phyloP scores from a whole-genome alignment of 2,113 vertebrate species.

The Ranitomeya imitator region DNA sequence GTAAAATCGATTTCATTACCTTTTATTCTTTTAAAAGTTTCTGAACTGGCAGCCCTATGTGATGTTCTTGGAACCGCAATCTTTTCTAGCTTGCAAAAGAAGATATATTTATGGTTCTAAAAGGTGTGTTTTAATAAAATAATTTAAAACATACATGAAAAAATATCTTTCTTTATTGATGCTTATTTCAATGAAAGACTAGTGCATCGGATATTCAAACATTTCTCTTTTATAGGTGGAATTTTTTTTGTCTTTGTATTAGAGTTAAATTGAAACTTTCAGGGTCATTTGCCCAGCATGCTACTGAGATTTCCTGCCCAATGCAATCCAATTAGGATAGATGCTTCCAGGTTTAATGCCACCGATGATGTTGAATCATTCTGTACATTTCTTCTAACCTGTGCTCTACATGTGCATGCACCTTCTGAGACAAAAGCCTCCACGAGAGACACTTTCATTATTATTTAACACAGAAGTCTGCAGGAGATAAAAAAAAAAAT shows the following conservation, averaged over 20 bases:
- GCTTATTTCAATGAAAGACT: slow-evolving; percentile 60
- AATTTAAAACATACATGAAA: slow-evolving; percentile 40
- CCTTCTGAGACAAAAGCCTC: slow-evolving; percentile 79
- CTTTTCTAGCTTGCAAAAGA: slow-evolving; percentile 72
- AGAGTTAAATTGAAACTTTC: slow-evolving; percentile 78
- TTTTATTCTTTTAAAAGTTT: slow-evolving; percentile 74
- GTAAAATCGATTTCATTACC: slow-evolving; percentile 77
- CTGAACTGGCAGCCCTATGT: slow-evolving; percentile 76
- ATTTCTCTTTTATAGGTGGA: slow-evolving; percentile 81
- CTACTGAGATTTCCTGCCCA: slow-evolving; percentile 76
- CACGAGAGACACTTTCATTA: slow-evolving; percentile 79
- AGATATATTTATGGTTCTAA: slow-evolving; percentile 77
- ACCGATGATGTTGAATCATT: slow-evolving; percentile 76
- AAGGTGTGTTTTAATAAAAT: slow-evolving; percentile 76
- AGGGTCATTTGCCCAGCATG: slow-evolving; percentile 83
- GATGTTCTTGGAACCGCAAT: slow-evolving; percentile 78
- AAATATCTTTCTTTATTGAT: not conserved
- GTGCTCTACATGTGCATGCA: slow-evolving; percentile 75
- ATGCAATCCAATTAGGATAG: slow-evolving; percentile 81
- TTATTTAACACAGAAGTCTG: slow-evolving; percentile 82
- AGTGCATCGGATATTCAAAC: slow-evolving; percentile 72
- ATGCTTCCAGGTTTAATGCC: slow-evolving; percentile 74
- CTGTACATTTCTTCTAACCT: slow-evolving; percentile 78
- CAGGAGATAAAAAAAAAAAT: slow-evolving; percentile 35
- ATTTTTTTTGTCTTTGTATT: slow-evolving; percentile 72